These are phyloP conservation scores for Drosophila eohydei DNA, from an alignment of 2,888 invertebrate genomes.

Conservation along the genomic window DNA sequence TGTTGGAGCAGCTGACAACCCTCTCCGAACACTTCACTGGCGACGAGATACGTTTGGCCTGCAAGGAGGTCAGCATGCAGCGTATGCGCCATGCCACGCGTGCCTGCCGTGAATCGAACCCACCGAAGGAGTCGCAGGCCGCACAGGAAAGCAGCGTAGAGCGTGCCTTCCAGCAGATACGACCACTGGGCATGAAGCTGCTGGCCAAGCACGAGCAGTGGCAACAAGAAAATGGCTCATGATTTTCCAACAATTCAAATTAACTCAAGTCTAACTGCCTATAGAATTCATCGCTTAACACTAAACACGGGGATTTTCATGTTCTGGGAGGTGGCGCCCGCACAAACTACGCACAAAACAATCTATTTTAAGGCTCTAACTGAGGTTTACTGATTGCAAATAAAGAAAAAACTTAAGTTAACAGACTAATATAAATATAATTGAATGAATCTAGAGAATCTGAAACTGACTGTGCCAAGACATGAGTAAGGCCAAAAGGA, in stretches of 20 bases:
- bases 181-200: constrained; percentile 86
- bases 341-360: neutral
- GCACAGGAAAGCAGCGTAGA: constrained; percentile 52
- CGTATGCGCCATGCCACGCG: constrained; percentile 87
- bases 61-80: constrained; percentile 95
- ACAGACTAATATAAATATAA: neutral
- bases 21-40: constrained; percentile 93
- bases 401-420: neutral
- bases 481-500: neutral
- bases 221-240: constrained; percentile 87
- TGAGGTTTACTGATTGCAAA: neutral
- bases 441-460: no score
- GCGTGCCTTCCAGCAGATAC: constrained; percentile 80
- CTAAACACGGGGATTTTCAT: neutral
- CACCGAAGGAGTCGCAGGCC: constrained; percentile 42
- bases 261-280: no score
- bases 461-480: neutral
- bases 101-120: neutral
- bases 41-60: constrained; percentile 93
- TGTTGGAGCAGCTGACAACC: constrained; percentile 85
- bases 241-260: neutral
- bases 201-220: constrained; percentile 88
- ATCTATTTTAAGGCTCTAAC: neutral
- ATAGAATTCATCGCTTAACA: neutral
- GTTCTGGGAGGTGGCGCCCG: neutral